Conservation (phyloP, 2,797 vertebrate species). For the Benthosema pterotum region DNA sequence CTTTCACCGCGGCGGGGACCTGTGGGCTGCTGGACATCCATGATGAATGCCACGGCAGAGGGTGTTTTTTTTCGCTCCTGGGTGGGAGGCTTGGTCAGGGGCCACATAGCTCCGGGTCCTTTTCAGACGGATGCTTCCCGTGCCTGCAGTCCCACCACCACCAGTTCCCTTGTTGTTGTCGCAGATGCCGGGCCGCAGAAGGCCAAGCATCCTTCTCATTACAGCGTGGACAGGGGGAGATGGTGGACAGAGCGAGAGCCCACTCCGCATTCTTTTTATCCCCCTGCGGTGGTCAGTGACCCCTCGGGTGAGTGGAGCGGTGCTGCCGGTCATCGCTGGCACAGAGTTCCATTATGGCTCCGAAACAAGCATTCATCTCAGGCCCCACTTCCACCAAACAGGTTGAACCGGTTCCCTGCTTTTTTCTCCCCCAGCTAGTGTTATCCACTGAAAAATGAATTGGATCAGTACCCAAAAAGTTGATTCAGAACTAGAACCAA, state of each 20-base stretch:
- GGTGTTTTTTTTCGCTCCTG: slow-evolving; percentile 55
- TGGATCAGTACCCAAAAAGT: too few relatives aligned
- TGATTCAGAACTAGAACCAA: too few relatives aligned
- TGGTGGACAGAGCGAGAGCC: slow-evolving; percentile 75
- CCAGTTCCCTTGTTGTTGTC: slow-evolving; percentile 87
- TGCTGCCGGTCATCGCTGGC: too few relatives aligned
- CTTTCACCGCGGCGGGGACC: slow-evolving; percentile 43
- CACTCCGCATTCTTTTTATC: slow-evolving; percentile 85
- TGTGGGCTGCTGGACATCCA: slow-evolving; percentile 82
- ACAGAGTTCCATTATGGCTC: too few relatives aligned
- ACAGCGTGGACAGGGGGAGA: slow-evolving; percentile 57
- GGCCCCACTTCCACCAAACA: too few relatives aligned
- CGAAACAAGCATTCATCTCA: too few relatives aligned
- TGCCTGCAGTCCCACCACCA: slow-evolving; percentile 84
- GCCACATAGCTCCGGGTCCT: slow-evolving; percentile 86
- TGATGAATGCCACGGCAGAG: slow-evolving; percentile 72
- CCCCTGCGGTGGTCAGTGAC: slow-evolving; percentile 45
- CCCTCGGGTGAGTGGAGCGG: neutral
- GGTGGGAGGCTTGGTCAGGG: slow-evolving; percentile 78
- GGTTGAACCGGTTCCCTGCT: too few relatives aligned
- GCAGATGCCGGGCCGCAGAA: slow-evolving; percentile 43
- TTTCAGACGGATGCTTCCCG: slow-evolving; percentile 87
- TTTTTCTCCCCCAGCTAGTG: too few relatives aligned
- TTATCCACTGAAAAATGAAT: too few relatives aligned
- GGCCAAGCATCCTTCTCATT: slow-evolving; percentile 62